These are phyloP conservation scores for Trinectes maculatus DNA, from an alignment of 2,113 vertebrate species.

Conservation along the genomic window DNA sequence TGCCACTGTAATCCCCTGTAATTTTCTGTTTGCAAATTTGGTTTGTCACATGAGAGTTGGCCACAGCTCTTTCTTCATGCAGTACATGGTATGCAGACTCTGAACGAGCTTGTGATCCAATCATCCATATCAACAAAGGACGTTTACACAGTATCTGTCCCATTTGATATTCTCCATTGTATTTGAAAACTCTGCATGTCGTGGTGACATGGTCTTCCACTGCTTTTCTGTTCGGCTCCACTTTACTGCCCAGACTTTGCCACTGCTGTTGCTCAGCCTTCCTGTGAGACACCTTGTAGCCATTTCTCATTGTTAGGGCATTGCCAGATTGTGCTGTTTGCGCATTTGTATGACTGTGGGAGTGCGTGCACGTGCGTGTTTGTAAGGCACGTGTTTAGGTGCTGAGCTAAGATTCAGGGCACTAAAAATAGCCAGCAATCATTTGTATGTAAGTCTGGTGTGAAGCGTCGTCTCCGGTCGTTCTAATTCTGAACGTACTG, in stretches of 20 bases:
- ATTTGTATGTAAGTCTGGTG: constrained; percentile 38
- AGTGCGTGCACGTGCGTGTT: constrained; percentile 30
- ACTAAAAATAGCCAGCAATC: constrained; percentile 56
- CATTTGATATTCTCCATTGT: no score
- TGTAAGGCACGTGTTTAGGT: constrained; percentile 12
- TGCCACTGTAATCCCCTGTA: no score
- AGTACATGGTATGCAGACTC: no score
- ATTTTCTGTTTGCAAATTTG: no score
- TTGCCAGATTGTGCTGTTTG: constrained; percentile 52
- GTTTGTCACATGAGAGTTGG: no score
- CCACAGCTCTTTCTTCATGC: no score
- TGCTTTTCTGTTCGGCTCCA: neutral
- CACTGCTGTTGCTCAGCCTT: neutral
- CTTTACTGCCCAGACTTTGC: neutral
- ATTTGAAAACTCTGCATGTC: no score
- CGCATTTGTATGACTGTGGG: no score
- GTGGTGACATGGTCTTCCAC: no score
- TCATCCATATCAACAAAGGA: no score
- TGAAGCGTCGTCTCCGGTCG: constrained; percentile 15
- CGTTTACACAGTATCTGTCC: no score
- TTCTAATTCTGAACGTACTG: constrained; percentile 21
- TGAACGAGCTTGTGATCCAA: no score
- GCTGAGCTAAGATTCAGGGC: neutral
- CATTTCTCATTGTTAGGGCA: constrained; percentile 62
- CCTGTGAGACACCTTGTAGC: constrained; percentile 2